A percentile compares a stretch with the other conserved stretches of the same genome.
These are phyloP conservation scores for Balanococcus diminutus DNA, from an alignment of 2,888 invertebrate genomes.

Conservation along the genomic window DNA sequence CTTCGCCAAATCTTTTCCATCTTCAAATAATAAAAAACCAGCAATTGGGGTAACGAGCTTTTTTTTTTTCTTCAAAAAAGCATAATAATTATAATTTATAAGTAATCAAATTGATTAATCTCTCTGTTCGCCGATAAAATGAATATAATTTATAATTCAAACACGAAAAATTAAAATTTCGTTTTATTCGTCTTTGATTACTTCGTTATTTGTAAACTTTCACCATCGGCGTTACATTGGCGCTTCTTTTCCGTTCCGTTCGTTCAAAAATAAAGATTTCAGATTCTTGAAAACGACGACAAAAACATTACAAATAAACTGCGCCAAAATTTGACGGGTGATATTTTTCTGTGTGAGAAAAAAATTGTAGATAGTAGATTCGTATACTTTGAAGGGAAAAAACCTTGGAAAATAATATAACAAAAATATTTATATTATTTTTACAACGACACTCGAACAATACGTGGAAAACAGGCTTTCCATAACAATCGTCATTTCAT, in stretches of 20 bases:
- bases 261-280: neutral
- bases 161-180: neutral
- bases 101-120: neutral
- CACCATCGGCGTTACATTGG: neutral
- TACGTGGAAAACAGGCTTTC: neutral
- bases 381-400: neutral
- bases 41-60: neutral
- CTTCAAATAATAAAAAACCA: neutral
- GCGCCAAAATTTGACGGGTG: neutral
- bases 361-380: no score
- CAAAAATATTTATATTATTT: neutral
- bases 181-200: neutral
- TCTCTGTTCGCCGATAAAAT: neutral
- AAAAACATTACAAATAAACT: neutral
- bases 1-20: no score
- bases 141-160: conserved; percentile 9
- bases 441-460: neutral
- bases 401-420: neutral
- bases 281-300: neutral
- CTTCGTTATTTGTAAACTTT: neutral
- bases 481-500: neutral
- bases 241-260: neutral
- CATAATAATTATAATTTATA: no score
- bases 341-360: neutral
- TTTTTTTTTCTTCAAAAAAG: neutral